A percentile compares a stretch with the other conserved stretches of the same genome.
phyloP scores from a whole-genome alignment of 53 echinoderm and acorn worm genomes.

The Astropecten irregularis region DNA sequence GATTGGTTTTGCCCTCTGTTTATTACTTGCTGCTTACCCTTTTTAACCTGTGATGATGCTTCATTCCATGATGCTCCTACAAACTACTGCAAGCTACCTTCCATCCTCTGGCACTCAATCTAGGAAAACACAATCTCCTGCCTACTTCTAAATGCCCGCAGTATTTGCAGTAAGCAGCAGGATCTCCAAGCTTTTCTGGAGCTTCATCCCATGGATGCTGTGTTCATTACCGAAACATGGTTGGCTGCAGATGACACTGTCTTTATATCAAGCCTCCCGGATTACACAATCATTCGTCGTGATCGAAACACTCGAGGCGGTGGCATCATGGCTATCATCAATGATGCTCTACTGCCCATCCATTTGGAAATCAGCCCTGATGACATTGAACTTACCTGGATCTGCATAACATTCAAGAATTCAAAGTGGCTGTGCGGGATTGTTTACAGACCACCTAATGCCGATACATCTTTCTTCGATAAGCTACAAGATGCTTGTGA shows the following conservation, averaged over 20 bases:
- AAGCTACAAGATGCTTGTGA: slow-evolving; percentile 8
- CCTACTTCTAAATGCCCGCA: neutral
- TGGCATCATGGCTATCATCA: slow-evolving; percentile 18
- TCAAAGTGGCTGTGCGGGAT: slow-evolving; percentile 11
- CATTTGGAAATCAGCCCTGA: neutral
- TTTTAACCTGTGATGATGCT: neutral
- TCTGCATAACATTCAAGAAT: neutral
- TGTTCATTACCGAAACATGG: slow-evolving; percentile 7
- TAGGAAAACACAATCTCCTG: neutral
- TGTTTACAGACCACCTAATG: slow-evolving; percentile 20
- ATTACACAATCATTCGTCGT: slow-evolving; percentile 1
- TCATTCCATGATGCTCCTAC: slow-evolving; percentile 13
- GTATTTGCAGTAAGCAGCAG: slow-evolving; percentile 8
- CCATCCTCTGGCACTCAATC: too few relatives aligned
- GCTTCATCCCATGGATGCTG: slow-evolving; percentile 13
- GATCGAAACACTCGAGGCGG: neutral
- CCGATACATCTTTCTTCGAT: neutral
- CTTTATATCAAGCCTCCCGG: neutral
- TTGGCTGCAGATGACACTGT: slow-evolving; percentile 9
- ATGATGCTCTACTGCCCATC: neutral
- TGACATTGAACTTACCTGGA: slow-evolving; percentile 1
- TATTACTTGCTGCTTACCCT: neutral
- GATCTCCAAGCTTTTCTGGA: neutral
- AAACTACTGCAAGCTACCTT: too few relatives aligned
- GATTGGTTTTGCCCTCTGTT: neutral